Conservation (phyloP, 1,140 invertebrate genomes). For the Cardiocondyla obscurior region DNA sequence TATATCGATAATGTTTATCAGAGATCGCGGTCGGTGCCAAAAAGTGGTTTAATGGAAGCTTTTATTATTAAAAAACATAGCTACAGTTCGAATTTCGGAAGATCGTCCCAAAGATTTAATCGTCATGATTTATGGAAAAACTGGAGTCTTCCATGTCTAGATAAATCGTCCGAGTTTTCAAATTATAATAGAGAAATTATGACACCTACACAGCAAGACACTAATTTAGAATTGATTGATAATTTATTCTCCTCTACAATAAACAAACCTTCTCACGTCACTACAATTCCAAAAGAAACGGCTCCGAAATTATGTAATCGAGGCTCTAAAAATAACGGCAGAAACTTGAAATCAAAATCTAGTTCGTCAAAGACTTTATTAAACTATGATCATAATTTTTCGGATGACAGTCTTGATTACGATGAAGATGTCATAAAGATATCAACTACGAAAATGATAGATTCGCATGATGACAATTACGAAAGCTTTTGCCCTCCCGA, state of each 20-base stretch:
- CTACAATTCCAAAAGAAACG: background rate
- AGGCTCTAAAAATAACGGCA: too few relatives aligned
- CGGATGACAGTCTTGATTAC: conserved; percentile 75
- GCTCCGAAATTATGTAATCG: background rate
- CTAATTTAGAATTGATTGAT: background rate
- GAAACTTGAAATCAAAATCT: conserved; percentile 15
- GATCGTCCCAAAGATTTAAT: background rate
- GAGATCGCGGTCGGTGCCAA: background rate
- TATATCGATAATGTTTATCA: conserved; percentile 10
- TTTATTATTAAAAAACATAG: conserved; percentile 55
- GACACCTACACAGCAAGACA: background rate
- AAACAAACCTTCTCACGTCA: background rate
- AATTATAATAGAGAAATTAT: background rate
- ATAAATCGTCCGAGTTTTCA: background rate
- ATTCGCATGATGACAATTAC: background rate
- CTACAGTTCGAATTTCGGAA: background rate
- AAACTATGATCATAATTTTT: conserved; percentile 67
- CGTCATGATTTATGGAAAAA: conserved; percentile 43
- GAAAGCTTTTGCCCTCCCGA: conserved; percentile 73
- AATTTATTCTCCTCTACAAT: background rate
- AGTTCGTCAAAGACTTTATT: background rate
- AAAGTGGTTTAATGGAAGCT: conserved; percentile 50
- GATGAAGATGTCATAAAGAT: conserved; percentile 50
- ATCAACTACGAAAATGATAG: background rate
- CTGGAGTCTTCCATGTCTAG: conserved; percentile 13